Conservation (phyloP, 1,140 invertebrate species). For the Branchinecta lindahli region DNA sequence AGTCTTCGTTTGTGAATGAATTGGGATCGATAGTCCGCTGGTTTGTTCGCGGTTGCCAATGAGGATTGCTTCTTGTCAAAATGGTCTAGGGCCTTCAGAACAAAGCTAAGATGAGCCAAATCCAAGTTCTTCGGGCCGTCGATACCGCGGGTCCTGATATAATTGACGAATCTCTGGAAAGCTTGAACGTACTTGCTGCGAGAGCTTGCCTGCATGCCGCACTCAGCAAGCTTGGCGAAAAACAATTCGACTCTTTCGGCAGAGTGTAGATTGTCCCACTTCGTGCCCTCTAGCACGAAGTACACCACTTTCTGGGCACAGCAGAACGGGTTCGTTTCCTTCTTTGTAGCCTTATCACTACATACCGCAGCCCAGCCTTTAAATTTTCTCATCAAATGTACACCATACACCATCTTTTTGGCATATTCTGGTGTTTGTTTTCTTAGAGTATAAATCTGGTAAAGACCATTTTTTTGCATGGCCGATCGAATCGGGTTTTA, state of each 20-base stretch:
- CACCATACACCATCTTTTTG: not conserved
- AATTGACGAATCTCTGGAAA: constrained; percentile 9
- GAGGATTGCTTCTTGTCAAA: not conserved
- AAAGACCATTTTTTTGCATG: no score
- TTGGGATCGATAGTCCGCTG: not conserved
- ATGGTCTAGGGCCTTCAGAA: constrained; percentile 3
- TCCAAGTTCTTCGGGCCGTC: constrained; percentile 1
- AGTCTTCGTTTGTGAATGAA: not conserved
- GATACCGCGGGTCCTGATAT: not conserved
- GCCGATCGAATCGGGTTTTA: no score
- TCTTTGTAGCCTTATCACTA: not conserved
- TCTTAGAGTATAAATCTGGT: not conserved
- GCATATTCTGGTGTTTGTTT: not conserved
- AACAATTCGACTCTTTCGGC: not conserved
- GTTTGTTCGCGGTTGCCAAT: not conserved
- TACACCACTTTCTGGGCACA: not conserved
- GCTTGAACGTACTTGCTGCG: not conserved
- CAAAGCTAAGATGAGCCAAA: not conserved
- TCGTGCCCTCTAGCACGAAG: constrained; percentile 7
- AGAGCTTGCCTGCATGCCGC: not conserved
- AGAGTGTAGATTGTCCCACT: not conserved
- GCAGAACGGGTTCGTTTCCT: not conserved
- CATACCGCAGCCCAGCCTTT: not conserved
- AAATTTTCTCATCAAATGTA: not conserved
- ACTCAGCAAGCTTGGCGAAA: not conserved